A percentile compares a stretch with the other conserved stretches of the same genome.
Conservation (phyloP, 2,797 vertebrate species). For the Trachops cirrhosus region DNA sequence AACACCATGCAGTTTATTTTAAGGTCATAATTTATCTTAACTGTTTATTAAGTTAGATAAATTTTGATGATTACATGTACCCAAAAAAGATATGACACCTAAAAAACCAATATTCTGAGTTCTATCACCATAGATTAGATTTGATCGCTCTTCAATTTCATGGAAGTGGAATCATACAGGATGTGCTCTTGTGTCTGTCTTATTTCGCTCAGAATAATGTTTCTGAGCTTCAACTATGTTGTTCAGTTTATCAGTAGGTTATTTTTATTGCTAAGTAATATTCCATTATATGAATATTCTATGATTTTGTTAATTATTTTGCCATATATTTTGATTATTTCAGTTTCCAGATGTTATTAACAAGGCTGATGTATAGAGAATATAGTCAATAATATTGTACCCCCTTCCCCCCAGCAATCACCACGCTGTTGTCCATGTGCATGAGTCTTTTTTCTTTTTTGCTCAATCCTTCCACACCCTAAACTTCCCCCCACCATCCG, state of each 20-base stretch:
- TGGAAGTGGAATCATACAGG: not conserved
- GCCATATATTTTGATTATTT: not conserved
- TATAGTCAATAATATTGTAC: not conserved
- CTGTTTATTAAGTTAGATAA: not conserved
- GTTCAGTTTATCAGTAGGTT: not conserved
- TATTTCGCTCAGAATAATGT: not conserved
- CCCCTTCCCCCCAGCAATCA: not conserved
- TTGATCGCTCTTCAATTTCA: not conserved
- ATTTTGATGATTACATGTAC: not conserved
- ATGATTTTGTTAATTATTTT: not conserved
- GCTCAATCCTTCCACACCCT: not conserved
- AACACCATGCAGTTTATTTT: not conserved
- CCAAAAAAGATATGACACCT: not conserved
- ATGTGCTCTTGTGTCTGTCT: not conserved
- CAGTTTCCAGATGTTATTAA: not conserved
- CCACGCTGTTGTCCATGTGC: not conserved
- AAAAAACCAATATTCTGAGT: not conserved
- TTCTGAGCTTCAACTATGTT: not conserved
- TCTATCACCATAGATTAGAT: not conserved
- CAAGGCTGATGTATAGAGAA: not conserved
- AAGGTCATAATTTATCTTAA: not conserved
- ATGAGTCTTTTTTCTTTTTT: not conserved
- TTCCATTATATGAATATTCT: not conserved
- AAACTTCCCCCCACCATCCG: too few relatives aligned
- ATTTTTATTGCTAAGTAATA: not conserved